Base-by-base conservation (phyloP, 2,888 invertebrate genomes). In the Leptopilina drosophilae region DNA sequence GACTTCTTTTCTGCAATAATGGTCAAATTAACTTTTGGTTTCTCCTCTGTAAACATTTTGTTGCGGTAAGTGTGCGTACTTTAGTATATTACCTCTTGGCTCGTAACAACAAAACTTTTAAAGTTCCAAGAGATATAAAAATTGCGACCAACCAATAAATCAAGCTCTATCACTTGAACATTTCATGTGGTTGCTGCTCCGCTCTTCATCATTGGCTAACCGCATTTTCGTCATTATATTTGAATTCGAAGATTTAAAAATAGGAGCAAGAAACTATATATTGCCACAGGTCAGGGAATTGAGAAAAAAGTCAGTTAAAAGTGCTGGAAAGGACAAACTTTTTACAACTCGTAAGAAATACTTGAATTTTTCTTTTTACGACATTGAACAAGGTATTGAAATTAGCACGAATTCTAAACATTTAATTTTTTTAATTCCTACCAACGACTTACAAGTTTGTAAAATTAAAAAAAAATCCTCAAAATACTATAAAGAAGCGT, bases 121-220 rank as follows among this genome's bases (percentile, higher is more conserved):
- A 83, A 84, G 80, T 80, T 64, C 59, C 81, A 49, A 67, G 83
- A 42, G 42, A 42, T 42, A 82, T 82, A 87, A 87, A 88, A 88
- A 87, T 88, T 65, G 73, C 82, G 80, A 82, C 85, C 85, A 73
- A 82, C 84, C 77, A 83, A 87, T 87, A 87, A 88, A 87, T 88
- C 87, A 87, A 76, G 82, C 83, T 82, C 83, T 82, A 85, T 82
- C 83, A 82, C 84, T 85, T 84, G 76, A 83, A 80, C 83, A 85
- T 84, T 84, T 82, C 82, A 59, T 81, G 86, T 85, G 86, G 84
- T 87, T 81, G 26, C 77, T 80, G 64, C 77, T 77, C 78, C 65
- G 76, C 81, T 80, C 64, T 12, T 59, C 40, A 49, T 64, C 15
- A 65, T 42, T 15, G 40, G 42, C 42, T 15, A 77, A 77, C 59